Evolutionary conservation across 2,113 vertebrate species (phyloP), one percentile per base, ranked within the genome.

Genomic region (Engraulis encrasicolus): DNA sequence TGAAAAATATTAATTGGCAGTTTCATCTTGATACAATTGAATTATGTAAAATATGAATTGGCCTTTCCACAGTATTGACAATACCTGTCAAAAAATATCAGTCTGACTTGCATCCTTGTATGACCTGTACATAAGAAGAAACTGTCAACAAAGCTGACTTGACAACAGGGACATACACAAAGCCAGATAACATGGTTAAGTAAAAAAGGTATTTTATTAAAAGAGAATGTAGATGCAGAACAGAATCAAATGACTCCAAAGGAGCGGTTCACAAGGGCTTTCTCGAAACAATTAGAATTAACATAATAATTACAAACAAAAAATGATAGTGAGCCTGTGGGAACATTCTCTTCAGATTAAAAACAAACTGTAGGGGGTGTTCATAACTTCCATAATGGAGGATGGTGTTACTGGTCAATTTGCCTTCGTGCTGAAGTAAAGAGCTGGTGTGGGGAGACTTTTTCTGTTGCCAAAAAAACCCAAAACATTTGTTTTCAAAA

Each of bases 161-260:
- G n/a, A n/a, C n/a, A n/a, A 9, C 9, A 45, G 40, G 3, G 9
- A 45, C 3, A 45, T 45, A 45, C 9, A 45, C 40, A 45, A 45
- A n/a, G n/a, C 40, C 40, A 27, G 61, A 71, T 2, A 12, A 71
- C 20, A 34, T 45, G 80, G 78, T 79, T 83, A 58, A 40, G 78
- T 89, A 90, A 89, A 87, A 88, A 84, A 83, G 79, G 66, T 40
- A 19, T 78, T 88, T 91, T 87, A 90, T 89, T 92, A 52, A 81
- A 84, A 78, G 89, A 86, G 50, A 86, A 84, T 36, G 45, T 54
- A 83, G 79, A 85, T 84, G 80, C 80, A 84, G 36, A 87, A 91
- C 88, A 89, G 66, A 89, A 91, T 79, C 82, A 80, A 61, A 15
- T 52, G 74, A 81, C 36, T 58, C 31, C 18, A 84, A 38, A 37